Base-by-base conservation (phyloP, 2,888 invertebrate genomes). In the Druceiella hillmani region DNA sequence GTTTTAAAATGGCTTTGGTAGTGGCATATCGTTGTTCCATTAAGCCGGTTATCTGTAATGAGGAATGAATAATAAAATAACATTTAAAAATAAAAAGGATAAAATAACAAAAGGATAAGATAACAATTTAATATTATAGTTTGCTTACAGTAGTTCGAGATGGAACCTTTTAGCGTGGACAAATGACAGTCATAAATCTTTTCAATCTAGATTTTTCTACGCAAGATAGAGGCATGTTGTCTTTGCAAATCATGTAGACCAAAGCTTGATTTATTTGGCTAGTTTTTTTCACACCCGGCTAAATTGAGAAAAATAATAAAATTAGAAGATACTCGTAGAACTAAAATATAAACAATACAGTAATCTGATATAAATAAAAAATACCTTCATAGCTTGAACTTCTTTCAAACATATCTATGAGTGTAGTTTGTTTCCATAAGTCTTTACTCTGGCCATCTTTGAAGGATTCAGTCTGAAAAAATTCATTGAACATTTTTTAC, bases 201-300 rank as follows among this genome's bases (percentile, higher is more conserved):
- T 34, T 17, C 31, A 44, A 38, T 40, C 46, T 44, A 4, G 25
- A 26, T 43, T 47, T 47, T 47, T 44, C 41, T 24, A 47, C 44
- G 14, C 43, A 47, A 6, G 41, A 44, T 5, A 47, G 24, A 29
- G 42, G 44, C 32, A 46, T 32, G 32, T 46, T 44, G 33, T 43
- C 43, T 33, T 43, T 39, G 22, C 36, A 36, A 33, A 43, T 43
- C 43, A 43, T 43, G n/a, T n/a, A 40, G 7, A 31, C 36, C 29
- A 40, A 40, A 24, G 40, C 35, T 35, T 40, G 40, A 31, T 31
- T 42, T 34, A 42, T 38, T 42, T 42, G 12, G 14, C 16, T 30
- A 22, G 17, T 33, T 37, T 38, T 38, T 28, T 38, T 31, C 13
- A 31, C 32, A 17, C 34, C 33, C 29, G 5, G n/a, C n/a, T n/a